Evolutionary conservation across 2,113 vertebrate species (phyloP).

Genomic region (Catharus minimus): DNA sequence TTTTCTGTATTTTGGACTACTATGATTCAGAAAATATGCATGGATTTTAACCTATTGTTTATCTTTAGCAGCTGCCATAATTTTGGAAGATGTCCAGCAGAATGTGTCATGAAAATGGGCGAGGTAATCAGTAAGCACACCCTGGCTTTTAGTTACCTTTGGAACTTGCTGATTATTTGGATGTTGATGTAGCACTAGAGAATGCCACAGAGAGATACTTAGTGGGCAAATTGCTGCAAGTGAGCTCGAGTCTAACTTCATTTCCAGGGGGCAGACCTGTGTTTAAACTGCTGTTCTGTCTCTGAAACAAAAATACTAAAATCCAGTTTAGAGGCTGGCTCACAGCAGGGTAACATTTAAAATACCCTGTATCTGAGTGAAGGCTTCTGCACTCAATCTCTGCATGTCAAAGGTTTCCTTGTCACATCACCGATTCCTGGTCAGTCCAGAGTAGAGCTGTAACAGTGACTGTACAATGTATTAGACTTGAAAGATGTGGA

Average conservation of each 20-base stretch:
- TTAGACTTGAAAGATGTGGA: neutral
- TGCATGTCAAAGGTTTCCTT: neutral
- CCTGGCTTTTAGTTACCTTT: neutral
- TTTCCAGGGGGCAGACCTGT: neutral
- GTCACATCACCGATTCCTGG: fast-evolving
- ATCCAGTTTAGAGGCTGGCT: neutral
- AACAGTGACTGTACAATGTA: neutral
- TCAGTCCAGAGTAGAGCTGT: neutral
- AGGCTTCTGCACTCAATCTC: neutral
- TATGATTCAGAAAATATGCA: neutral
- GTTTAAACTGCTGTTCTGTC: neutral
- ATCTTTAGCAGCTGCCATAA: neutral
- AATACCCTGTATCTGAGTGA: neutral
- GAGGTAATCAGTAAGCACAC: neutral
- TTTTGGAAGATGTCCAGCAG: neutral
- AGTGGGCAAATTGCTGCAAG: neutral
- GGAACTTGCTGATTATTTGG: neutral
- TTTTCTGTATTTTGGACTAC: neutral
- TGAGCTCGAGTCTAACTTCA: neutral
- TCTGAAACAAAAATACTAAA: neutral
- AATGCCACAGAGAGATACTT: neutral
- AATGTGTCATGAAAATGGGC: neutral
- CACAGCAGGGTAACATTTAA: neutral
- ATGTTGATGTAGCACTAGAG: neutral
- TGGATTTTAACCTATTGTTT: neutral